Conservation (phyloP, 37 sponge, comb jelly and placozoan genomes). For the Beroe ovata region DNA sequence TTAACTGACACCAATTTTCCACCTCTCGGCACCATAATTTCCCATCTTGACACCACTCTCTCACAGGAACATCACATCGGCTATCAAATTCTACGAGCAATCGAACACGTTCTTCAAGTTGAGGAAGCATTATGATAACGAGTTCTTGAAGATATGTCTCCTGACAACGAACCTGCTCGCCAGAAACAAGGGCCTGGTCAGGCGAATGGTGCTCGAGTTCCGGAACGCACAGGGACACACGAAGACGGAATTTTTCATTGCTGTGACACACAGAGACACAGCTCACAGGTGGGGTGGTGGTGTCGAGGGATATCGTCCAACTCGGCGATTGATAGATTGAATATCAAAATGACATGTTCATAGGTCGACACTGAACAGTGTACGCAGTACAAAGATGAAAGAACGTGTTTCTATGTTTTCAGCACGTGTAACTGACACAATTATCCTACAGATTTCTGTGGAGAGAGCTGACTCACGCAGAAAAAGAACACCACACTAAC, state of each 20-base stretch:
- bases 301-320: too few species aligned
- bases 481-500: slow-evolving; percentile 40
- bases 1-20: background rate
- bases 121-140: background rate
- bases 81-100: slow-evolving; percentile 28
- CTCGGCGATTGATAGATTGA: background rate
- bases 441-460: background rate
- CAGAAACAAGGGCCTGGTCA: background rate
- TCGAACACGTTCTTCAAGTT: slow-evolving; percentile 18
- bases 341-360: background rate
- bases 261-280: background rate
- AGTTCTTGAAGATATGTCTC: slow-evolving; percentile 22
- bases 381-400: too few species aligned
- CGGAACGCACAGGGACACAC: slow-evolving; percentile 2
- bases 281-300: slow-evolving; percentile 26
- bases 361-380: too few species aligned
- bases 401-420: too few species aligned
- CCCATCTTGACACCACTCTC: background rate
- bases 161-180: slow-evolving; percentile 25
- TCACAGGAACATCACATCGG: background rate
- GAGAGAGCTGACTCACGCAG: slow-evolving; percentile 5
- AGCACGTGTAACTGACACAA: background rate
- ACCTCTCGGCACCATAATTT: background rate
- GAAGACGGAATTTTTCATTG: slow-evolving; percentile 5
- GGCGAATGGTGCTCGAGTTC: background rate